Evolutionary conservation across 2,888 invertebrate genomes (phyloP).

Genomic region (Melipona bicolor): DNA sequence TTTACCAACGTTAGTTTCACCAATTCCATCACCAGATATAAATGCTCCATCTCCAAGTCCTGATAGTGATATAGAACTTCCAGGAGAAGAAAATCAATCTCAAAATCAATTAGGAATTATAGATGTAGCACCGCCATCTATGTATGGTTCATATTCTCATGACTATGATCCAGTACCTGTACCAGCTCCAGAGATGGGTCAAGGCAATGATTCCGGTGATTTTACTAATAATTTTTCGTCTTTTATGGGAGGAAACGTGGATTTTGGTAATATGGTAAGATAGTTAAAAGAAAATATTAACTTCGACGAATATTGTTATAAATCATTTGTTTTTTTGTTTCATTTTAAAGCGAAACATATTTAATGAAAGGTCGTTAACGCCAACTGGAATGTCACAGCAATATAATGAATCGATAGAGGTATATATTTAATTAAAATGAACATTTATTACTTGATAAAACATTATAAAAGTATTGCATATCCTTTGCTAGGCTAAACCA

Average conservation of each 20-base stretch:
- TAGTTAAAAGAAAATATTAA: neutral
- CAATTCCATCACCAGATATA: conserved; percentile 86
- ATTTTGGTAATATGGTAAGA: conserved; percentile 85
- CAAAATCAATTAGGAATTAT: conserved; percentile 77
- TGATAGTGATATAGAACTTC: conserved; percentile 92
- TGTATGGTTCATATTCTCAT: conserved; percentile 82
- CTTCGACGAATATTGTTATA: neutral
- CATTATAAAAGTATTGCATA: neutral
- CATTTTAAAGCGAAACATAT: conserved; percentile 80
- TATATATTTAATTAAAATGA: conserved; percentile 58
- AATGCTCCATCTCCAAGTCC: conserved; percentile 92
- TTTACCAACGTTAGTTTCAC: conserved; percentile 88
- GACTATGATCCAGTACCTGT: conserved; percentile 81
- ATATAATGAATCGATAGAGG: conserved; percentile 81
- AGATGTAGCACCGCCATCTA: conserved; percentile 80
- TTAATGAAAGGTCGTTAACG: conserved; percentile 78
- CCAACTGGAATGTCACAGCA: conserved; percentile 76
- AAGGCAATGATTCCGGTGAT: conserved; percentile 75
- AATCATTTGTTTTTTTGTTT: neutral
- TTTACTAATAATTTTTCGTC: conserved; percentile 87
- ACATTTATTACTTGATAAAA: conserved; percentile 5
- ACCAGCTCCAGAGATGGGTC: conserved; percentile 76
- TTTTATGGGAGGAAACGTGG: conserved; percentile 88
- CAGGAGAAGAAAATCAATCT: conserved; percentile 84
- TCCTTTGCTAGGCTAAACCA: conserved; percentile 83